Evolutionary conservation across 2,113 vertebrate genomes (phyloP), one percentile per base, ranked within the genome.

Genomic region (Anoplopoma fimbria): DNA sequence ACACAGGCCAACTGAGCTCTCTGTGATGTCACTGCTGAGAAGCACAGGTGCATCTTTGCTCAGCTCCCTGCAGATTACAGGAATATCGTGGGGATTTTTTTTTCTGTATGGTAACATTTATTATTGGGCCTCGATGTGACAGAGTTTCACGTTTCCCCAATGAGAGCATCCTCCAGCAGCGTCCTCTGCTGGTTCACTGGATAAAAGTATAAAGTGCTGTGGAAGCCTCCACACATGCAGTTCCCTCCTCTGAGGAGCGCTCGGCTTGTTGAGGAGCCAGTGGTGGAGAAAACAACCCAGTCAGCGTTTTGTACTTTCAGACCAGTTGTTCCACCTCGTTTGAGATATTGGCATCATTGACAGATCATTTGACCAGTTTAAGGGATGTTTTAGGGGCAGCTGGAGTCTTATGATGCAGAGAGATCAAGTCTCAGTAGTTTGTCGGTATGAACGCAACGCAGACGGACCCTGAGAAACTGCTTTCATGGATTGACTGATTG

Each of bases 381-480:
- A 64, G 62, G 82, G 69, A 85, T 83, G 76, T 84, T 90, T 84
- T 79, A 81, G 55, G 85, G 76, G 77, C 84, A 78, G 51, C 61
- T 73, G 77, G 75, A 87, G 84, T 67, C 75, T 17, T 69, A 88
- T 83, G 77, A 92, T 92, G 93, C 93, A 77, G 92, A 93, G 81
- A 89, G 90, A 91, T 77, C 91, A 88, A 91, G 87, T 93, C 90
- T 88, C 77, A 71, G 79, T 89, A 92, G 90, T 94, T 91, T 89
- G 83, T 88, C 88, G 89, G 79, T 25, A 86, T 93, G 88, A 91
- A 73, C 85, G 89, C 89, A 88, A 79, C 87, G 65, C 84, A 89
- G 67, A 83, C 84, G 92, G 91, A 92, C 79, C 89, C 82, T 67
- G 79, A 90, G 47, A 86, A 88, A 73, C 89, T 78, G 84, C 84